Conservation (phyloP, 2,888 invertebrate genomes). For the Ennomos erosarius region DNA sequence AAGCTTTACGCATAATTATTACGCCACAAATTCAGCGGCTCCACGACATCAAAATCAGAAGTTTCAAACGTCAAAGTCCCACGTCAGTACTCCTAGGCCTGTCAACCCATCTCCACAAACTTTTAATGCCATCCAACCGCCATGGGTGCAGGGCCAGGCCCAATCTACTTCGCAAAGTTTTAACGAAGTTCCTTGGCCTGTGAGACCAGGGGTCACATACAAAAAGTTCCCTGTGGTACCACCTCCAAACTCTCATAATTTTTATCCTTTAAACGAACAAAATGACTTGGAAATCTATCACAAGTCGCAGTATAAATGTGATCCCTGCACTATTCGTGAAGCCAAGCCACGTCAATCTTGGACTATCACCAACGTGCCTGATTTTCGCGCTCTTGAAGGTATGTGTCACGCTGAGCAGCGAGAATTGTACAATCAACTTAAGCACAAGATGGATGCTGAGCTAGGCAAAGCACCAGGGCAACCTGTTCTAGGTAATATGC, state of each 20-base stretch:
- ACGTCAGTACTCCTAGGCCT: slow-evolving; percentile 67
- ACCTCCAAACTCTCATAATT: slow-evolving; percentile 69
- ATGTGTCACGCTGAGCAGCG: slow-evolving; percentile 77
- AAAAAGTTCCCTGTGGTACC: slow-evolving; percentile 76
- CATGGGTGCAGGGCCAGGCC: slow-evolving; percentile 74
- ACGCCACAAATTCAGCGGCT: slow-evolving; percentile 75
- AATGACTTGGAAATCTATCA: slow-evolving; percentile 70
- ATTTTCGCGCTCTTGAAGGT: slow-evolving; percentile 72
- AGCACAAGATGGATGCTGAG: slow-evolving; percentile 80
- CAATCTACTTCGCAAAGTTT: slow-evolving; percentile 65
- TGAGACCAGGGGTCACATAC: slow-evolving; percentile 67
- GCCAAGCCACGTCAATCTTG: slow-evolving; percentile 80
- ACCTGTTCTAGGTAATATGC: slow-evolving; percentile 64
- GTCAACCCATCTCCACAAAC: slow-evolving; percentile 74
- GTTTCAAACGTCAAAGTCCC: slow-evolving; percentile 69
- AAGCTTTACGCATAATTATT: slow-evolving; percentile 81
- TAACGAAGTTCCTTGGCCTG: slow-evolving; percentile 75
- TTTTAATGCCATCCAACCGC: slow-evolving; percentile 73
- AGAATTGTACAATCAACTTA: slow-evolving; percentile 74
- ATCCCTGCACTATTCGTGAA: slow-evolving; percentile 72
- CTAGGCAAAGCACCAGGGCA: slow-evolving; percentile 77
- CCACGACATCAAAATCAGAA: slow-evolving; percentile 77
- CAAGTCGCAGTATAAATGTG: slow-evolving; percentile 74
- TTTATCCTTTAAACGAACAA: slow-evolving; percentile 73
- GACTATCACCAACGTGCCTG: slow-evolving; percentile 79